Evolutionary conservation across 2,797 vertebrate genomes (phyloP), one percentile per base, ranked within the genome.

Genomic region (Sebastolobus alascanus): DNA sequence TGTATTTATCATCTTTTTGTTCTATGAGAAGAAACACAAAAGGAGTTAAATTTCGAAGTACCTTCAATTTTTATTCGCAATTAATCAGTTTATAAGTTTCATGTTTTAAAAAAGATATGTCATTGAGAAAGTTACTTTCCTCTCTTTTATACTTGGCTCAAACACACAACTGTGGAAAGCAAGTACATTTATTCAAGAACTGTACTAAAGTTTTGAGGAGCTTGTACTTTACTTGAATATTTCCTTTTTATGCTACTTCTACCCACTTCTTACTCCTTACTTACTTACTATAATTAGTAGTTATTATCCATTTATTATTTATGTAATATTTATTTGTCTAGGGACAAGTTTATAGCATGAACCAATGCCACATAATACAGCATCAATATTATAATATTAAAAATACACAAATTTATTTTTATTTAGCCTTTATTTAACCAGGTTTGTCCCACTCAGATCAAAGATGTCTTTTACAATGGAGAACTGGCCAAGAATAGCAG

Each of bases 21-120:
- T 46, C 43, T 18, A 18, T 46, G 43, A 46, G 43, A 46, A 46
- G 43, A 52, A 7, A 52, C 6, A 18, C 6, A 55, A 11, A 35
- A 54, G 13, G 14, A 60, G 40, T 77, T 65, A 2, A 9, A 20
- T 67, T 54, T 20, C 59, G 6, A 64, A 79, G 72, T 4, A 65
- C 4, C 13, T 52, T 31, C 33, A 63, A 67, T 27, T 35, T 55
- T 52, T 35, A 22, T 68, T 35, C 43, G n/a, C 46, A 67, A 31
- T 70, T 50, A 73, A 58, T 58, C 8, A 40, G 1, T 75, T 70
- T 43, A 14, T 16, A 56, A 63, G 78, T 37, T 79, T 55, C 9
- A 27, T 38, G 20, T 71, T 68, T 54, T 10, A 55, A 65, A 66
- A 60, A 8, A 20, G 13, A 50, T 16, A 22, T 75, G 31, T 59